Evolutionary conservation across 1,140 invertebrate genomes (phyloP).

Genomic region (Cephus cinctus): DNA sequence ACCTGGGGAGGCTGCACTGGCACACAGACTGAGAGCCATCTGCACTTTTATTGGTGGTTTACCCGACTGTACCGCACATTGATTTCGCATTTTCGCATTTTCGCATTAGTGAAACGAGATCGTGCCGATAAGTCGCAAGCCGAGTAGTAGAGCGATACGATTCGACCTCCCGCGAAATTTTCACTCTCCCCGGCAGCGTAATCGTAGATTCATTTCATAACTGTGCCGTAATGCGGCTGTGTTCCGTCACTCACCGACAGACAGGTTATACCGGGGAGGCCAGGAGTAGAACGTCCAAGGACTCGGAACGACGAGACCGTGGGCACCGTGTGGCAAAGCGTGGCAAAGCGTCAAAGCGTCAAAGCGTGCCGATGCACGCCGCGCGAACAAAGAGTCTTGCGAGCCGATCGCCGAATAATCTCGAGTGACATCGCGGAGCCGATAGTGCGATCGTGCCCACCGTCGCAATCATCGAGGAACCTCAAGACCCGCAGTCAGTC

Average conservation of each 20-base stretch:
- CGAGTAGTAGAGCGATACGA: background rate
- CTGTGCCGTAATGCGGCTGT: conserved; percentile 7
- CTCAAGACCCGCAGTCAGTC: no score
- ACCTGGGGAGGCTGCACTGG: no score
- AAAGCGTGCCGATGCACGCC: no score
- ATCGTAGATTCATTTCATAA: conserved; percentile 23
- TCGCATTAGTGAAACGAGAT: background rate
- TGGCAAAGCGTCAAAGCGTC: no score
- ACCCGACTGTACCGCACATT: background rate
- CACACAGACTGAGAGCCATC: no score
- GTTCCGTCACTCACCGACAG: conserved; percentile 2
- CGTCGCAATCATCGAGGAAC: no score
- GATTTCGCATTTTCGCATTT: background rate
- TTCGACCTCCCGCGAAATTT: background rate
- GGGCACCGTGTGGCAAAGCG: no score
- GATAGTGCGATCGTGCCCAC: no score
- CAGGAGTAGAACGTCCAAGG: conserved; percentile 20
- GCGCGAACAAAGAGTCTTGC: no score
- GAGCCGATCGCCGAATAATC: no score
- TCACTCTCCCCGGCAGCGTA: conserved; percentile 11
- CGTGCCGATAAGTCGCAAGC: background rate
- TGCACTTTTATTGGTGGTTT: background rate
- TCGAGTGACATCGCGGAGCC: no score
- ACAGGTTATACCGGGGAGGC: conserved; percentile 9
- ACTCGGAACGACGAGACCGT: no score